A percentile compares a stretch with the other conserved stretches of the same genome.
phyloP scores from a whole-genome alignment of 92 coral and sea anemone genomes.

The Chrysogorgia sp. region DNA sequence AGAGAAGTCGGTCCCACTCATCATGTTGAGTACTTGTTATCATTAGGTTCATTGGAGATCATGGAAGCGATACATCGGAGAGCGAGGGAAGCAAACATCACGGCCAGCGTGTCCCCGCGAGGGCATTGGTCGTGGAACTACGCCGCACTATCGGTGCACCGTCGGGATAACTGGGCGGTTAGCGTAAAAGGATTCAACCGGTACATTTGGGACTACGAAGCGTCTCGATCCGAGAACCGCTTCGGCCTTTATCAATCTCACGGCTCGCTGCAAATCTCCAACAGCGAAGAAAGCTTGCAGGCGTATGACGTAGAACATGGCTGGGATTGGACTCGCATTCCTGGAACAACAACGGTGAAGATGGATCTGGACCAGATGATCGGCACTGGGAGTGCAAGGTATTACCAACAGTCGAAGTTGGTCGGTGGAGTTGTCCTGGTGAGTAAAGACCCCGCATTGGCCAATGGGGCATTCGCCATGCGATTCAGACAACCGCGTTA shows the following conservation, averaged over 20 bases:
- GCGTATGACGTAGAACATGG: slow-evolving; percentile 65
- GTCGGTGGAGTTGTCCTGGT: slow-evolving; percentile 63
- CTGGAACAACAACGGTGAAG: slow-evolving; percentile 69
- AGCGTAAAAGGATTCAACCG: slow-evolving; percentile 69
- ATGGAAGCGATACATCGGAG: slow-evolving; percentile 7
- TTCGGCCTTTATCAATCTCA: slow-evolving; percentile 66
- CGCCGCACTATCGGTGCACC: slow-evolving; percentile 65
- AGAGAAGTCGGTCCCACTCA: background rate
- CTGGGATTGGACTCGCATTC: slow-evolving; percentile 79
- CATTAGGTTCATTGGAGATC: slow-evolving; percentile 13
- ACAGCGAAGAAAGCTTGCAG: slow-evolving; percentile 60
- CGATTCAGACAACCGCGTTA: slow-evolving; percentile 62
- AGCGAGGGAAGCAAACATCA: slow-evolving; percentile 8
- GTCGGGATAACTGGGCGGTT: slow-evolving; percentile 75
- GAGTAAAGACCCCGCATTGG: slow-evolving; percentile 43
- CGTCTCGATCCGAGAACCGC: slow-evolving; percentile 37
- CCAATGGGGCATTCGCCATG: slow-evolving; percentile 77
- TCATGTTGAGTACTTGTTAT: background rate
- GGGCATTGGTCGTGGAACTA: slow-evolving; percentile 75
- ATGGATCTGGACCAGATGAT: slow-evolving; percentile 25
- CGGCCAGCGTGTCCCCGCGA: slow-evolving; percentile 36
- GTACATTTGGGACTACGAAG: slow-evolving; percentile 69
- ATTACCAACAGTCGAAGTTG: slow-evolving; percentile 52
- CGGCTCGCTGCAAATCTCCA: slow-evolving; percentile 73
- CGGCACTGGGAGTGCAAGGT: background rate